A percentile compares a stretch with the other conserved stretches of the same genome.
Evolutionary conservation across 2,888 invertebrate genomes (phyloP).

Genomic region (Morpho achilles): DNA sequence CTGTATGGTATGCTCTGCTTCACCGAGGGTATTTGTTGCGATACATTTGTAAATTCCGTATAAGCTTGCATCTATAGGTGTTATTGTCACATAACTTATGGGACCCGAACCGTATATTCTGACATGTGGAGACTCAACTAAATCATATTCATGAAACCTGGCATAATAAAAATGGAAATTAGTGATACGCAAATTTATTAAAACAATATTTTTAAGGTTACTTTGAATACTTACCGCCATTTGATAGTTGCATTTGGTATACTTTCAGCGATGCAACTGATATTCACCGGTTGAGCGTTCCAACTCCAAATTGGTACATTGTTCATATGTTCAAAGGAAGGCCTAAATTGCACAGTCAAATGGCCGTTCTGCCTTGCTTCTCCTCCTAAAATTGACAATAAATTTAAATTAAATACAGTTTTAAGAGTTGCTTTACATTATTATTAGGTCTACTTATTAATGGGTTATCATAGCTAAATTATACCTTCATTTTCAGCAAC

Average conservation of each 20-base stretch:
- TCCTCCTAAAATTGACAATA: constrained; percentile 67
- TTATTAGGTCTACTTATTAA: too few relatives aligned
- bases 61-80: constrained; percentile 81
- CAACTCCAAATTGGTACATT: constrained; percentile 90
- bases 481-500: constrained; percentile 86
- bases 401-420: too few relatives aligned
- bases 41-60: constrained; percentile 90
- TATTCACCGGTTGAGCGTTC: constrained; percentile 88
- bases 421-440: too few relatives aligned
- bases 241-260: constrained; percentile 95
- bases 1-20: constrained; percentile 82
- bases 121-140: constrained; percentile 79
- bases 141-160: constrained; percentile 73
- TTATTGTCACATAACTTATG: constrained; percentile 84
- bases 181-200: too few relatives aligned
- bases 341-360: constrained; percentile 89
- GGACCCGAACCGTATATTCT: constrained; percentile 84
- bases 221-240: constrained; percentile 83
- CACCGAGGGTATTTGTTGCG: constrained; percentile 88
- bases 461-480: background rate
- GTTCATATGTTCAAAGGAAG: constrained; percentile 86
- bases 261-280: constrained; percentile 92
- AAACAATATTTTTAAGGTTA: background rate
- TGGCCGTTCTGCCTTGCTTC: constrained; percentile 88
- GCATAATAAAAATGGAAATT: too few relatives aligned